Evolutionary conservation across 2,888 invertebrate species (phyloP), one percentile per base, ranked within the genome.

Genomic region (Falcaria lacertinaria): DNA sequence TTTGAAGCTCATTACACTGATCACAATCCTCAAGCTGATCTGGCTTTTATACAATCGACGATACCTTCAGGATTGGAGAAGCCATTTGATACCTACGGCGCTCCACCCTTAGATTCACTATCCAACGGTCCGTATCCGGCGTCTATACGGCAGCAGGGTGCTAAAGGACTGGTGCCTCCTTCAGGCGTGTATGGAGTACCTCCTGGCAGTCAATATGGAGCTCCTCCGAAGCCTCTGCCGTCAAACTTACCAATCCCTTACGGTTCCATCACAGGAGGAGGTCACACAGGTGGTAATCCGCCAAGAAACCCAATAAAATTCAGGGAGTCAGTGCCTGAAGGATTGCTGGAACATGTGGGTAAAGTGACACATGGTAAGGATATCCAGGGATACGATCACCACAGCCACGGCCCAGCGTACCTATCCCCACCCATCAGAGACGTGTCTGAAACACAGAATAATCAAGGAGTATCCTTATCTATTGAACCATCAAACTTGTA

Each of bases 241-340:
- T 43, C 74, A 0, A 70, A 86, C 45, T 53, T 90, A 1, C 86
- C 90, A 0, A 70, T 89, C 1, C 85, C 88, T 0, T 89, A 88
- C 41, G 89, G 89, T 0, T 69, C 78, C 0, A 71, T 77, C 41
- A 85, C 89, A 0, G 89, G 89, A 4, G 89, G 89, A 0, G 82
- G 83, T 0, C 80, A 81, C 50, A 69, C 86, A 0, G 87, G 90
- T 1, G 80, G 85, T 1, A 78, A 69, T 38, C 70, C 72, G 0
- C 92, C 92, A 0, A 89, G 87, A 62, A 89, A 90, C 25, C 95
- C 95, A 0, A 90, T 95, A 4, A 91, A 93, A 52, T 95, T 94
- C 73, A 90, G 94, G 36, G 93, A 94, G n/a, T 91, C 94, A 0
- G 93, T 95, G 0, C 94, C 95, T 0, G 88, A 91, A 39, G 94